phyloP scores from a whole-genome alignment of 2,888 invertebrate genomes.

The Erebia ligea region DNA sequence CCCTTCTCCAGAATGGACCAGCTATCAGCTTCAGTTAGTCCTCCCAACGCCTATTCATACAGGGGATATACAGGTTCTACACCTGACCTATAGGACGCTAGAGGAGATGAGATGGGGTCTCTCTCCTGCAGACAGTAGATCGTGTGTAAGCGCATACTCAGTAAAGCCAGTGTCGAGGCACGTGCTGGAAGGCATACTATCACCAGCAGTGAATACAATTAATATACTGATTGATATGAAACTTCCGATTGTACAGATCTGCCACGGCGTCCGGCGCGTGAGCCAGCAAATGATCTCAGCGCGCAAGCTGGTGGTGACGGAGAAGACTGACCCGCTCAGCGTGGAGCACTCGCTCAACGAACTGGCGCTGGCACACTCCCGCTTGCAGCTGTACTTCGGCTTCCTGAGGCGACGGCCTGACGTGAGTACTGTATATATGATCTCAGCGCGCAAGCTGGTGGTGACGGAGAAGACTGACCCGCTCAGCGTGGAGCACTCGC shows the following conservation, averaged over 20 bases:
- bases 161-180: too few relatives aligned
- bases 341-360: constrained; percentile 95
- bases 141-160: too few relatives aligned
- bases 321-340: constrained; percentile 44
- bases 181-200: too few relatives aligned
- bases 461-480: constrained; percentile 1
- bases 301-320: constrained; percentile 44
- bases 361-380: constrained; percentile 94
- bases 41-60: too few relatives aligned
- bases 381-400: constrained; percentile 94
- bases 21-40: too few relatives aligned
- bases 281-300: constrained; percentile 49
- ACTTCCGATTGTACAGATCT: constrained; percentile 50
- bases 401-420: constrained; percentile 91
- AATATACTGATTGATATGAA: too few relatives aligned
- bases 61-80: too few relatives aligned
- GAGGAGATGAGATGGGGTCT: too few relatives aligned
- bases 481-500: constrained; percentile 87
- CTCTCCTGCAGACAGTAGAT: too few relatives aligned
- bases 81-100: too few relatives aligned
- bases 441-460: constrained; percentile 46
- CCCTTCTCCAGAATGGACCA: too few relatives aligned
- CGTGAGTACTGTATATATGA: constrained; percentile 71
- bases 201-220: too few relatives aligned
- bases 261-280: constrained; percentile 56